Conservation (phyloP, 2,888 invertebrate species). For the Azorinus chamasolen region DNA sequence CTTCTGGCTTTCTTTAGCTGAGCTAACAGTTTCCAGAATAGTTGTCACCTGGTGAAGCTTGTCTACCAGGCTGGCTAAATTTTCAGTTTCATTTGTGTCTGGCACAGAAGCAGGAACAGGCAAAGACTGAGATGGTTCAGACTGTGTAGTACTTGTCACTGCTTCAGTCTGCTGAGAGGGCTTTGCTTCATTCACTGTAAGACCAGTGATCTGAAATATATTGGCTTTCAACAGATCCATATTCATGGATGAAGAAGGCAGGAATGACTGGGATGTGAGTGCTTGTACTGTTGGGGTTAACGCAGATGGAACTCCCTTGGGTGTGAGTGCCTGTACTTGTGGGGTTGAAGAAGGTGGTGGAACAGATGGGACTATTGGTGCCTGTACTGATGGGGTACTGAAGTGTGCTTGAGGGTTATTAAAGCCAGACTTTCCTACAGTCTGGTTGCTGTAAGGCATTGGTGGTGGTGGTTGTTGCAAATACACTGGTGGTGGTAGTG, state of each 20-base stretch:
- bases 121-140: no score
- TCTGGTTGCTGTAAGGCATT: no score
- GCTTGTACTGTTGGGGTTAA: background rate
- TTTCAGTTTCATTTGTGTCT: background rate
- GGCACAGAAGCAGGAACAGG: background rate
- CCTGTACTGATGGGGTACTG: no score
- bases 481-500: no score
- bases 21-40: background rate
- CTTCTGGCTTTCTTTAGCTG: background rate
- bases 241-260: background rate
- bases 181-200: background rate
- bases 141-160: background rate
- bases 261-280: background rate
- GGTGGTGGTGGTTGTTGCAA: no score
- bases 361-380: background rate
- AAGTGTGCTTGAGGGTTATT: no score
- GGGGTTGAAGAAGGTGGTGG: background rate
- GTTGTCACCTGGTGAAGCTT: slow-evolving; percentile 1
- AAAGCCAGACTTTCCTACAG: no score
- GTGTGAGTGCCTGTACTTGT: no score
- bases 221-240: slow-evolving; percentile 3
- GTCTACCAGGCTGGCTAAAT: background rate
- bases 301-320: background rate
- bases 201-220: slow-evolving; percentile 3
- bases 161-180: background rate